Percentiles rank a stretch among this genome's conserved stretches.
Evolutionary conservation across 1,140 invertebrate genomes (phyloP).

Genomic region (Procambarus clarkii): DNA sequence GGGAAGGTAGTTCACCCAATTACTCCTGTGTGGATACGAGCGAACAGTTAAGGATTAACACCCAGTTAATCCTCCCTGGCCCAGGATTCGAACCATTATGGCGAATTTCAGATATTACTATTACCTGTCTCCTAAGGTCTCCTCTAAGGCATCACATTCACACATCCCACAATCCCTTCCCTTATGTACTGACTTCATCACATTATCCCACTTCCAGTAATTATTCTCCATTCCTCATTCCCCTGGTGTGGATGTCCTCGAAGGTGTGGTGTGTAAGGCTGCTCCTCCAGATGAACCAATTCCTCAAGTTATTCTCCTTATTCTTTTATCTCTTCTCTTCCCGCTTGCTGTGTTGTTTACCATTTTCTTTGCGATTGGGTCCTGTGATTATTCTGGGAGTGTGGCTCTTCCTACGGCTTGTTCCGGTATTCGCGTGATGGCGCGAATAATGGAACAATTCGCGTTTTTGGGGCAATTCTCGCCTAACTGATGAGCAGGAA

Average conservation of each 20-base stretch:
- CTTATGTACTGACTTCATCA: neutral
- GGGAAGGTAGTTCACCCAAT: too few species aligned
- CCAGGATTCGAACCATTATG: too few species aligned
- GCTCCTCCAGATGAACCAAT: neutral
- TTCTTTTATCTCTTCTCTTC: neutral
- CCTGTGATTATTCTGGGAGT: neutral
- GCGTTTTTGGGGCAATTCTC: conserved; percentile 19
- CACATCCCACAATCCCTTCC: neutral
- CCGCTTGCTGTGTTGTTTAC: neutral
- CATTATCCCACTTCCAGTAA: neutral
- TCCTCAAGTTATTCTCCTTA: neutral
- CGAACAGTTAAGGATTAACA: too few species aligned
- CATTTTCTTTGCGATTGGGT: neutral
- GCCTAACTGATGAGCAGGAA: conserved; percentile 29
- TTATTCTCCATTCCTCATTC: neutral
- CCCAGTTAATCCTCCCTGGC: too few species aligned
- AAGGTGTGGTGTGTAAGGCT: too few species aligned
- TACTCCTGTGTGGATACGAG: too few species aligned
- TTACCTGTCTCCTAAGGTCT: neutral
- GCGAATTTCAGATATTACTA: too few species aligned
- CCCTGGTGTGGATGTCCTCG: neutral
- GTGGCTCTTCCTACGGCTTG: neutral
- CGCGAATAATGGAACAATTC: conserved; percentile 4
- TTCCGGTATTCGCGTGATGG: conserved; percentile 5
- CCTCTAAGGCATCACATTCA: neutral